Evolutionary conservation across 2,888 invertebrate species (phyloP), one percentile per base, ranked within the genome.

Genomic region (Ennomos quercinarius): DNA sequence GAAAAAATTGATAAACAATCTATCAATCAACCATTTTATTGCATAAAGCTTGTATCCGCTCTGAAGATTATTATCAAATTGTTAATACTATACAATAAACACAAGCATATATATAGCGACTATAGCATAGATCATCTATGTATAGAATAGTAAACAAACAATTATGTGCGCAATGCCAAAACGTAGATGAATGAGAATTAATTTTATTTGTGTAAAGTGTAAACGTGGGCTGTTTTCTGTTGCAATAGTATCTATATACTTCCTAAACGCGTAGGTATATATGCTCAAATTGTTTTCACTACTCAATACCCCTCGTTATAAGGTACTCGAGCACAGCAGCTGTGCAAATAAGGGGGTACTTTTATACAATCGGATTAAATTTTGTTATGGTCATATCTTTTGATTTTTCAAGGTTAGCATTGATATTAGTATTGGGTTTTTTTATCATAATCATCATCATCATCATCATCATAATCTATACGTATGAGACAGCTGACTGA

Each of bases 301-400:
- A 44, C 44, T 42, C 45, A 52, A 53, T 42, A 47, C 34, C 27
- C 27, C 47, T 57, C 53, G 27, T 54, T 56, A 74, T 73, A n/a
- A n/a, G n/a, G n/a, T n/a, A 27, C 27, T 76, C 64, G 64, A 58
- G 50, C 57, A 61, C 61, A 79, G 76, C 89, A 89, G 80, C 87
- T 90, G 89, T 71, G 70, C 79, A 89, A 87, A 90, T 73, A 27
- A 27, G 27, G 2, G 27, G 27, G 6, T 27, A 27, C 27, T 27
- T 51, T 82, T 77, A 66, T 82, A 84, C 85, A 86, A 85, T 85
- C 73, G 76, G 69, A 73, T 67, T 80, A 80, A 27, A 83, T 83
- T 78, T 74, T 77, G 80, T 72, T 75, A 74, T 76, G 68, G 61
- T 59, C 71, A 64, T 73, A 68, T 63, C 68, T 70, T 73, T 71